Base-by-base conservation (phyloP, 2,113 vertebrate genomes). In the Muscicapa adusta region DNA sequence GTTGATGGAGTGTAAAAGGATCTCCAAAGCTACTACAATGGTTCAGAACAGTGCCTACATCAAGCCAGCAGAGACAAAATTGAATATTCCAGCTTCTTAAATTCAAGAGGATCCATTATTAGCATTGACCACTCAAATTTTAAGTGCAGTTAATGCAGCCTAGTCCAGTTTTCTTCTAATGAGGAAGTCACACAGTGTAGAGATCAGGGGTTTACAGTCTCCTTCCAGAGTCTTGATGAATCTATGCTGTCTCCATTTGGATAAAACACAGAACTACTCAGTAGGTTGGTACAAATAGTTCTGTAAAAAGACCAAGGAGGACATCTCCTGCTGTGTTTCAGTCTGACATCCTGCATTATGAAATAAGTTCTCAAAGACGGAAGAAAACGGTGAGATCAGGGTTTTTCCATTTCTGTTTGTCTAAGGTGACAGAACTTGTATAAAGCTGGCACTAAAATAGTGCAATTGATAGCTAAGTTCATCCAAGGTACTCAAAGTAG, bases 331-430 rank as follows among this genome's bases (percentile, higher is more conserved):
- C 54, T 63, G 15, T 34, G 19, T 83, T 90, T 89, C 75, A 78
- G 2, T 74, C 53, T 91, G 87, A 62, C 31, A 33, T 38, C 23
- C 56, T 77, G 60, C 66, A 36, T 66, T 88, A 71, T 80, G 60
- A 89, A 93, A 86, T 77, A 80, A 4, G 1, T 80, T 80, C 85
- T 94, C 56, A 90, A 74, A 90, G 91, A 89, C 23, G 9, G 93
- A 96, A 93, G 63, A 91, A 91, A 91, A 74, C 28, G 7, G 34
- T 70, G 88, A 95, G 74, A 79, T 93, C 38, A 88, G 93, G 94
- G 92, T 60, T 95, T 96, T 95, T 96, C 95, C 95, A 92, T 85
- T 81, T 93, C 79, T 96, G 43, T 96, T 96, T 96, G 90, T 91
- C 73, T 86, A 93, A 88, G 92, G 79, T 94, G 88, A 88, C 91